These are phyloP conservation scores for Zonitis immaculata DNA, from an alignment of 2,888 invertebrate genomes.

Conservation along the genomic window DNA sequence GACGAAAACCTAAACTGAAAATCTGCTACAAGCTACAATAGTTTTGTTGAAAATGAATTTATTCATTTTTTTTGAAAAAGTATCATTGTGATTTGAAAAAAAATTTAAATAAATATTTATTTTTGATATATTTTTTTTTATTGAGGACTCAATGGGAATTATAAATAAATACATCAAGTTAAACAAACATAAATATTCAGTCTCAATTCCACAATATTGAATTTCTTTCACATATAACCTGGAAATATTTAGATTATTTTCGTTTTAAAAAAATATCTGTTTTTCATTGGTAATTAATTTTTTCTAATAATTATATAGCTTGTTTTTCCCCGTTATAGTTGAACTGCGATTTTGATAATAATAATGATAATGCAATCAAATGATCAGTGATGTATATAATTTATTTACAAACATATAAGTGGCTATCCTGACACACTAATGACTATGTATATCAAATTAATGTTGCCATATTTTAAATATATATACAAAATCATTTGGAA, in stretches of 20 bases:
- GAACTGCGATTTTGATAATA: neutral
- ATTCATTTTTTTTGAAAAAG: too few species aligned
- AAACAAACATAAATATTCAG: constrained; percentile 1
- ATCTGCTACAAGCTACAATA: neutral
- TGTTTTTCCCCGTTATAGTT: neutral
- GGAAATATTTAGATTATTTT: neutral
- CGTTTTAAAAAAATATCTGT: constrained; percentile 2
- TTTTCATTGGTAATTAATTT: constrained; percentile 1
- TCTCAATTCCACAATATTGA: constrained; percentile 3
- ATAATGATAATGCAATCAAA: neutral
- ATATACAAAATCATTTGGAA: constrained; percentile 2
- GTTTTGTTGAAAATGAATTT: too few species aligned
- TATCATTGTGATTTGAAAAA: too few species aligned
- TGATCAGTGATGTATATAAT: neutral
- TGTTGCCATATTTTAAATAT: neutral
- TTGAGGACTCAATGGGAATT: neutral
- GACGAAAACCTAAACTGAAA: neutral
- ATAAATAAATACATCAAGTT: neutral
- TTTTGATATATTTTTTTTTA: neutral
- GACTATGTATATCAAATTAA: constrained; percentile 3
- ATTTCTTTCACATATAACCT: neutral
- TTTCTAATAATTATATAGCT: neutral
- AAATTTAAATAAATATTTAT: neutral
- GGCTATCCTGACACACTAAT: constrained; percentile 2
- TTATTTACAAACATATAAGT: constrained; percentile 5